A percentile compares a stretch with the other conserved stretches of the same genome.
phyloP scores from a whole-genome alignment of 2,797 vertebrate species.

The Etheostoma nigrum region DNA sequence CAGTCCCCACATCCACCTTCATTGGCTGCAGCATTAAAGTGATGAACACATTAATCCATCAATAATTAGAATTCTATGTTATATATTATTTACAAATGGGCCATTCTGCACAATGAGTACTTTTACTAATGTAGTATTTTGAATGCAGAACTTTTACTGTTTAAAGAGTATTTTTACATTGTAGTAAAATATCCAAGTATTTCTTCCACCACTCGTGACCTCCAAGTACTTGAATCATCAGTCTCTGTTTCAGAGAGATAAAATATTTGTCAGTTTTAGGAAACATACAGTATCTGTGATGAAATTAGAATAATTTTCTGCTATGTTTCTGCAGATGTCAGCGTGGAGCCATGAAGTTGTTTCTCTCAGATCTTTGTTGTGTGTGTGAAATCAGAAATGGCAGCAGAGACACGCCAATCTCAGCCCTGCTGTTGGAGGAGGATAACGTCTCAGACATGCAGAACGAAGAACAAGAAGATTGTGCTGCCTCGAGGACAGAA shows the following conservation, averaged over 20 bases:
- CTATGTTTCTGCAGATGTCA: constrained; percentile 1
- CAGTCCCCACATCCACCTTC: too few relatives aligned
- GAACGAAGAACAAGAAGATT: constrained; percentile 18
- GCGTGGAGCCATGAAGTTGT: not conserved
- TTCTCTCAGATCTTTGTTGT: not conserved
- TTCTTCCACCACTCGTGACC: too few relatives aligned
- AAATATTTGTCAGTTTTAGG: not conserved
- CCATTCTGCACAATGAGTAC: too few relatives aligned
- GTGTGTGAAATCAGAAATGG: constrained; percentile 24
- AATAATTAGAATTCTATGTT: too few relatives aligned
- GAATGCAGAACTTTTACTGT: too few relatives aligned
- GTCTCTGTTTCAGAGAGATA: too few relatives aligned
- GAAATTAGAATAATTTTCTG: not conserved
- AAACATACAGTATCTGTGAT: not conserved
- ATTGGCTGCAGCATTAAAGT: too few relatives aligned
- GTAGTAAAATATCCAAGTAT: too few relatives aligned
- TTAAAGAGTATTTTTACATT: too few relatives aligned
- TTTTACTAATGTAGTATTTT: too few relatives aligned
- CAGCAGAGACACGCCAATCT: not conserved
- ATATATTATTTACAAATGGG: too few relatives aligned
- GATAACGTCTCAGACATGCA: constrained; percentile 38
- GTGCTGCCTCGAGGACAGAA: constrained; percentile 1
- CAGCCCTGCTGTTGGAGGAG: constrained; percentile 1
- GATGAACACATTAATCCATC: too few relatives aligned
- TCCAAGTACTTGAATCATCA: not conserved